These are phyloP conservation scores for Apus apus DNA, from an alignment of 2,113 vertebrate species.

Conservation along the genomic window DNA sequence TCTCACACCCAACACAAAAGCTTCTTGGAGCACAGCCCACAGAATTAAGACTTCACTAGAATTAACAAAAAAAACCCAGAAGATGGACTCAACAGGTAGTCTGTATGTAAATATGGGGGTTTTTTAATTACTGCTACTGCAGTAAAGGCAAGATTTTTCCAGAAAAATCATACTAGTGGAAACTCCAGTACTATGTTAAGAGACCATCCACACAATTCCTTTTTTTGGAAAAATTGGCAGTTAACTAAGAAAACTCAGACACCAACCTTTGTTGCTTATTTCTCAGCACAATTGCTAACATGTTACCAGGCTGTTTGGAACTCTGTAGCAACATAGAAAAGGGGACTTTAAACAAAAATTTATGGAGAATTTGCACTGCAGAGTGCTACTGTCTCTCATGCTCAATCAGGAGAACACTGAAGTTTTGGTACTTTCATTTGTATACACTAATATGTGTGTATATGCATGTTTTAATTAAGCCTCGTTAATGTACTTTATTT, in stretches of 20 bases:
- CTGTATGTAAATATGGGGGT: neutral
- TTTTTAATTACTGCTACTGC: neutral
- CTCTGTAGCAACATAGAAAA: neutral
- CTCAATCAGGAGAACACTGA: neutral
- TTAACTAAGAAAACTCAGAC: neutral
- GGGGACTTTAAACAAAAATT: neutral
- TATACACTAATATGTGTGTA: neutral
- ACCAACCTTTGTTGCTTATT: neutral
- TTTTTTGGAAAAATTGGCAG: neutral
- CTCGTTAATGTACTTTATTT: slow-evolving; percentile 26
- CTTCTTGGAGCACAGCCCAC: neutral
- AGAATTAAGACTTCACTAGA: neutral
- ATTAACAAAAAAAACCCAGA: neutral
- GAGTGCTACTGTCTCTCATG: neutral
- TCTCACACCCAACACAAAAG: neutral
- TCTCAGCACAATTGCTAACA: neutral
- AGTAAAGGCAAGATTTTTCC: neutral
- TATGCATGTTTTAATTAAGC: slow-evolving; percentile 18
- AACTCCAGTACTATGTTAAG: neutral
- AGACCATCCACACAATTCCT: neutral
- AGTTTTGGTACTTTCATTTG: neutral
- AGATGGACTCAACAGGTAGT: neutral
- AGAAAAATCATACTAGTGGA: neutral
- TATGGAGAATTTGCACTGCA: neutral
- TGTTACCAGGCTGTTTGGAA: neutral